A percentile compares a stretch with the other conserved stretches of the same genome.
Conservation (phyloP, 2,888 invertebrate species). For the Drosophila maculinotata region DNA sequence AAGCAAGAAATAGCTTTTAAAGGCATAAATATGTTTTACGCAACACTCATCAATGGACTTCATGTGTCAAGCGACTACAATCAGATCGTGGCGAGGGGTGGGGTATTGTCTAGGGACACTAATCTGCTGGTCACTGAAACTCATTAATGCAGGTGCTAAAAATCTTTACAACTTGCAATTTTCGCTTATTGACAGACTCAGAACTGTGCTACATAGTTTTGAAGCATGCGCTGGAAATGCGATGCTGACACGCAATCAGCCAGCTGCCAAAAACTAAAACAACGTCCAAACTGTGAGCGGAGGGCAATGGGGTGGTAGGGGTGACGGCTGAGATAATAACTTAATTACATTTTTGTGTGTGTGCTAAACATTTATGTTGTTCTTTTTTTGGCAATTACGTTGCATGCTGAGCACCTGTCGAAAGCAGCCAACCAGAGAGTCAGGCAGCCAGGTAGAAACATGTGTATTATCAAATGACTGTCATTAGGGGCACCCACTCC, state of each 20-base stretch:
- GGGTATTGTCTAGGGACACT: background rate
- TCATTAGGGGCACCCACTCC: slow-evolving; percentile 58
- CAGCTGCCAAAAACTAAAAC: slow-evolving; percentile 64
- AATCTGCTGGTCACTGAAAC: slow-evolving; percentile 8
- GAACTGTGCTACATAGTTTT: slow-evolving; percentile 9
- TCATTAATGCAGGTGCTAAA: slow-evolving; percentile 43
- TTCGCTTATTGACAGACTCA: slow-evolving; percentile 23
- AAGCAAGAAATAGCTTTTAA: slow-evolving; percentile 72
- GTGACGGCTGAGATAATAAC: slow-evolving; percentile 70
- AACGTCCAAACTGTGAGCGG: slow-evolving; percentile 1
- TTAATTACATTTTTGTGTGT: slow-evolving; percentile 73
- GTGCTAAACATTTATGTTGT: slow-evolving; percentile 20
- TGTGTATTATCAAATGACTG: slow-evolving; percentile 78
- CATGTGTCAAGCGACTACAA: slow-evolving; percentile 11
- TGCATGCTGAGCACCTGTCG: slow-evolving; percentile 64
- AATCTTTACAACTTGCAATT: slow-evolving; percentile 35
- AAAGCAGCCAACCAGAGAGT: slow-evolving; percentile 42
- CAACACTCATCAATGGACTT: slow-evolving; percentile 8
- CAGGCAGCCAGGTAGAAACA: slow-evolving; percentile 44
- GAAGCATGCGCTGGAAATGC: slow-evolving; percentile 20
- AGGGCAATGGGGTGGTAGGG: background rate
- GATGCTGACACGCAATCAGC: slow-evolving; percentile 74
- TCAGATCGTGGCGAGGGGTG: background rate
- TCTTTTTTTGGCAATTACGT: slow-evolving; percentile 67
- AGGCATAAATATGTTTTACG: slow-evolving; percentile 50